Evolutionary conservation across 2,113 vertebrate species (phyloP).

Genomic region (Xenotilapia longispinis): DNA sequence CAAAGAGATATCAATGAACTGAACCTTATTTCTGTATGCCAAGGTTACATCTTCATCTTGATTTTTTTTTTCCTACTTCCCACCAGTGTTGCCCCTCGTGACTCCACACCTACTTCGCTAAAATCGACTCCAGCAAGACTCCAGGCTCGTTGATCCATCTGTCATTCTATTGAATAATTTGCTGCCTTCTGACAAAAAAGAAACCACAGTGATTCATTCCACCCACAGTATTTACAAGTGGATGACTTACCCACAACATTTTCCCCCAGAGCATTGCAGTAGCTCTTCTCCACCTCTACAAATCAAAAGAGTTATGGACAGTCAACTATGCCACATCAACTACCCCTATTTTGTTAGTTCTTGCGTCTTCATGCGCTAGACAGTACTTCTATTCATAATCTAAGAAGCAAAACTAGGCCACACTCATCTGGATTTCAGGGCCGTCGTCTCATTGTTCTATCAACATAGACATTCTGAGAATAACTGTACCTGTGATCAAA

Average conservation of each 20-base stretch:
- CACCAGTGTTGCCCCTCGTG: neutral
- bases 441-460: constrained; percentile 51
- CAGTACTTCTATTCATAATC: constrained; percentile 34
- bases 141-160: neutral
- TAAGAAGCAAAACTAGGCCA: constrained; percentile 7
- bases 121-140: neutral
- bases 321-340: neutral
- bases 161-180: constrained; percentile 24
- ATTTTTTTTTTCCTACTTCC: neutral
- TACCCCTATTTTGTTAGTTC: constrained; percentile 4
- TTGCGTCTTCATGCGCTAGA: neutral
- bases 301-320: constrained; percentile 26
- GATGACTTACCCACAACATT: neutral
- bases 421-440: constrained; percentile 7
- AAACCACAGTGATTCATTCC: constrained; percentile 47
- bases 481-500: constrained; percentile 67
- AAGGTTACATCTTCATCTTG: constrained; percentile 36
- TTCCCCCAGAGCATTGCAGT: neutral
- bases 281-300: constrained; percentile 1
- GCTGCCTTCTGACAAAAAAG: constrained; percentile 6
- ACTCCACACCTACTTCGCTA: constrained; percentile 28
- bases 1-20: constrained; percentile 29
- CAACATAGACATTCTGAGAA: constrained; percentile 53
- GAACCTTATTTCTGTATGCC: constrained; percentile 27
- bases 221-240: constrained; percentile 35